Evolutionary conservation across 1,140 invertebrate species (phyloP).

Genomic region (Lutraria rhynchaena): DNA sequence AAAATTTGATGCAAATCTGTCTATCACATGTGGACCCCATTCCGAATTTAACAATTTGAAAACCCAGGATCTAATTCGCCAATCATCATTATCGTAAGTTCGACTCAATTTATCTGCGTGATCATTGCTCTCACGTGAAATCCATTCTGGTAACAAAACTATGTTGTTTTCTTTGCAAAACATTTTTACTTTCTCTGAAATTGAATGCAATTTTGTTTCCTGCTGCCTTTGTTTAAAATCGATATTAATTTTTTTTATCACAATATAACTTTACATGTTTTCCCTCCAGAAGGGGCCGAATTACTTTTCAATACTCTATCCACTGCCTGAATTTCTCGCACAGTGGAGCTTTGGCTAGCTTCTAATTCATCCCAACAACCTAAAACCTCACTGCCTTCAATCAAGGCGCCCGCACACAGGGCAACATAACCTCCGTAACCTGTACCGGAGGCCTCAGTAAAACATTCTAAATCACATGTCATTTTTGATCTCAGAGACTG

Average conservation of each 20-base stretch:
- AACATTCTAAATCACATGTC: background rate
- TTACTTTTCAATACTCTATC: conserved; percentile 35
- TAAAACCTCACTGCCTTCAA: conserved; percentile 8
- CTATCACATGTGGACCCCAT: background rate
- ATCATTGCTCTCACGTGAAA: conserved; percentile 19
- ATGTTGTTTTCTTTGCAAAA: conserved; percentile 26
- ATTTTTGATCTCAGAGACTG: background rate
- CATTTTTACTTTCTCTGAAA: background rate
- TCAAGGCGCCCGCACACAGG: conserved; percentile 2
- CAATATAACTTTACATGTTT: background rate
- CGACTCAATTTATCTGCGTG: conserved; percentile 26
- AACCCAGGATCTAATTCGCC: background rate
- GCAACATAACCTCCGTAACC: conserved; percentile 17
- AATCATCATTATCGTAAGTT: conserved; percentile 32
- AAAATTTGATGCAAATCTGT: no score
- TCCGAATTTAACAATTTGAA: conserved; percentile 6
- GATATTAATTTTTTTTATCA: conserved; percentile 21
- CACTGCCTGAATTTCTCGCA: conserved; percentile 23
- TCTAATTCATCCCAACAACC: conserved; percentile 11
- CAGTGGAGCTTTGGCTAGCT: conserved; percentile 10
- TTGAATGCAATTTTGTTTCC: background rate
- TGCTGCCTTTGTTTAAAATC: conserved; percentile 31
- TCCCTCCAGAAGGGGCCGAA: background rate
- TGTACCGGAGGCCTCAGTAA: background rate
- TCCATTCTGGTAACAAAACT: conserved; percentile 12